Evolutionary conservation across 2,113 vertebrate species (phyloP).

Genomic region (Hippocampus guttulatus): DNA sequence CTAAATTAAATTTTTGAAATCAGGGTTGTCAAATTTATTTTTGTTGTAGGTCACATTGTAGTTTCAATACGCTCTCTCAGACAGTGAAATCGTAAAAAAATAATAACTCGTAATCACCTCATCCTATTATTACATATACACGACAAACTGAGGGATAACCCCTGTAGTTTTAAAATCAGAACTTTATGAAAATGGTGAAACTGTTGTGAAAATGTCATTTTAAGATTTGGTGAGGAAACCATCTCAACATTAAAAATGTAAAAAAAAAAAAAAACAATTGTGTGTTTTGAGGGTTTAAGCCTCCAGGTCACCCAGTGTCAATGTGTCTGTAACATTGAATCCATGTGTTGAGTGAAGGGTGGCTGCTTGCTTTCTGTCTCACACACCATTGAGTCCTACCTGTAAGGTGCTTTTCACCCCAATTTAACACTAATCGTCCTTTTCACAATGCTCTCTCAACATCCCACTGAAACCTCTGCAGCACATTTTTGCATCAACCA

Average conservation of each 20-base stretch:
- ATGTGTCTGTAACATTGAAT: slow-evolving; percentile 62
- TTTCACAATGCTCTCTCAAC: slow-evolving; percentile 49
- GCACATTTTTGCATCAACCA: slow-evolving; percentile 1
- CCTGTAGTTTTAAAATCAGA: too few relatives aligned
- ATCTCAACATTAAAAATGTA: background rate
- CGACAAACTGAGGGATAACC: too few relatives aligned
- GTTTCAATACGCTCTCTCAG: too few relatives aligned
- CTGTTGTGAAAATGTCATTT: too few relatives aligned
- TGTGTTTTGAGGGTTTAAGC: slow-evolving; percentile 37
- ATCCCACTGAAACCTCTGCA: slow-evolving; percentile 31
- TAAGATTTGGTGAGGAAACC: too few relatives aligned
- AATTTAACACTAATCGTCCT: slow-evolving; percentile 69
- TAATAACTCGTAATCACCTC: too few relatives aligned
- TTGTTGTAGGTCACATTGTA: too few relatives aligned
- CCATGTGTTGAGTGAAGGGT: slow-evolving; percentile 67
- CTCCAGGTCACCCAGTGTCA: slow-evolving; percentile 54
- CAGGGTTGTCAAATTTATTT: too few relatives aligned
- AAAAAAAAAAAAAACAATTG: background rate
- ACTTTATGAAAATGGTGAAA: too few relatives aligned
- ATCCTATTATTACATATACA: too few relatives aligned
- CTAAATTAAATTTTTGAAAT: too few relatives aligned
- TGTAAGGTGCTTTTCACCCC: slow-evolving; percentile 67
- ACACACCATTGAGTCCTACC: slow-evolving; percentile 38
- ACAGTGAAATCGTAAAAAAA: too few relatives aligned
- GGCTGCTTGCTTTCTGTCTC: slow-evolving; percentile 51